These are phyloP conservation scores for Sander lucioperca DNA, from an alignment of 2,113 vertebrate species.

Conservation along the genomic window DNA sequence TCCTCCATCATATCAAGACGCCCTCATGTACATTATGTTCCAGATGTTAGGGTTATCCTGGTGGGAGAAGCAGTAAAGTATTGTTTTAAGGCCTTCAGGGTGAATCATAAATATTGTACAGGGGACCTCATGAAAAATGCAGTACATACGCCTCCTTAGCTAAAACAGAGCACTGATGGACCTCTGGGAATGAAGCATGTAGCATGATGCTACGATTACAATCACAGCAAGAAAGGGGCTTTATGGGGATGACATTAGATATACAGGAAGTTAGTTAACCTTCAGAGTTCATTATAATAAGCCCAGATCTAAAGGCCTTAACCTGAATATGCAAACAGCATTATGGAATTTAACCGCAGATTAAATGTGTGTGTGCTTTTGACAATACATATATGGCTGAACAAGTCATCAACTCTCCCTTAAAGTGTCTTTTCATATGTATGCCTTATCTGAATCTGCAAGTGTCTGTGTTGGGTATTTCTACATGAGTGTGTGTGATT, in stretches of 20 bases:
- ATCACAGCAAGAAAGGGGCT: constrained; percentile 49
- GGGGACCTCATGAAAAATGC: constrained; percentile 82
- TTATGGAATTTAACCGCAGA: neutral
- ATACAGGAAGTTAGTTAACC: constrained; percentile 60
- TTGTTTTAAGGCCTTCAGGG: constrained; percentile 79
- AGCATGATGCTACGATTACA: constrained; percentile 68
- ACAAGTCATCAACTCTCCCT: constrained; percentile 3
- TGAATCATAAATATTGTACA: constrained; percentile 83
- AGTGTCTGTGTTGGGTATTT: neutral
- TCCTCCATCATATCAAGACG: constrained; percentile 44
- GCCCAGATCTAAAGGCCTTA: neutral
- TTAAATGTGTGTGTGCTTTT: neutral
- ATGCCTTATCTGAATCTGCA: constrained; percentile 16
- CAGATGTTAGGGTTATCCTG: constrained; percentile 64
- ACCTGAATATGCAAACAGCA: constrained; percentile 10
- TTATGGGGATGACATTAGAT: constrained; percentile 53
- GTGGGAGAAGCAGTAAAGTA: constrained; percentile 73
- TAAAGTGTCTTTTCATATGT: constrained; percentile 12
- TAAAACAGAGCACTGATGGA: constrained; percentile 70
- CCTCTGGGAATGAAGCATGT: constrained; percentile 69
- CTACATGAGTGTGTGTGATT: neutral
- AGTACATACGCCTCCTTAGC: constrained; percentile 60
- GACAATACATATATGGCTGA: neutral
- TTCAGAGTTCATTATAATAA: constrained; percentile 24
- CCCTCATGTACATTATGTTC: constrained; percentile 35